Base-by-base conservation (phyloP, 2,113 vertebrate genomes). In the Gadus macrocephalus region DNA sequence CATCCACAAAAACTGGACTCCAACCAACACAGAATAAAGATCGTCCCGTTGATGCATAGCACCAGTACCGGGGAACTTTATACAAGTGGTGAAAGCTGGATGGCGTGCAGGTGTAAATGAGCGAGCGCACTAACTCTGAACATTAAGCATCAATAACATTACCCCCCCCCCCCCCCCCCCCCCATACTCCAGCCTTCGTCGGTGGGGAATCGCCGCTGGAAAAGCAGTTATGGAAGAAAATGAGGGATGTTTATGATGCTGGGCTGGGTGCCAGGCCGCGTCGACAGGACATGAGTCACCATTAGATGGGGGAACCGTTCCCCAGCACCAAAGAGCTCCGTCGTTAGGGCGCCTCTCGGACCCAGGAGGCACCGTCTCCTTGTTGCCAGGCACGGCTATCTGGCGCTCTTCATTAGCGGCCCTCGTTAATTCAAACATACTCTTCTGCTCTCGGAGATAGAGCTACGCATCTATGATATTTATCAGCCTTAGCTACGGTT, bases 231-330 rank as follows among this genome's bases (percentile, higher is more conserved):
- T 58, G 1, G 62, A 28, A 0, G 27, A 71, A 69, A n/a, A 73
- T 70, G 27, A 38, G 27, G 53, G 75, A 22, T 69, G 22, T 62
- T 22, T 11, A 22, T 22, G 59, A 74, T 65, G 28, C 78, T 71
- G 69, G 75, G 80, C 76, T 70, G 11, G 59, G 42, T 22, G 68
- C 83, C 79, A 83, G 71, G 31, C 84, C 72, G 82, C 64, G n/a
- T 68, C 11, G 75, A 74, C 74, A 80, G 79, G 78, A 86, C 81
- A 86, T 84, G 74, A 71, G 77, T 86, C 80, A 77, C 69, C 78
- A 87, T 86, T 86, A 86, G 76, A 78, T 81, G 61, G 75, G 62
- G 70, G 73, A 69, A 66, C 68, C 16, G 63, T 78, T 25, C 28
- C 28, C 28, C 28, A 31, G 28, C 28, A 31, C 31, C 31, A 35